Base-by-base conservation (phyloP, 1,140 invertebrate species). In the Drosophila persimilis region DNA sequence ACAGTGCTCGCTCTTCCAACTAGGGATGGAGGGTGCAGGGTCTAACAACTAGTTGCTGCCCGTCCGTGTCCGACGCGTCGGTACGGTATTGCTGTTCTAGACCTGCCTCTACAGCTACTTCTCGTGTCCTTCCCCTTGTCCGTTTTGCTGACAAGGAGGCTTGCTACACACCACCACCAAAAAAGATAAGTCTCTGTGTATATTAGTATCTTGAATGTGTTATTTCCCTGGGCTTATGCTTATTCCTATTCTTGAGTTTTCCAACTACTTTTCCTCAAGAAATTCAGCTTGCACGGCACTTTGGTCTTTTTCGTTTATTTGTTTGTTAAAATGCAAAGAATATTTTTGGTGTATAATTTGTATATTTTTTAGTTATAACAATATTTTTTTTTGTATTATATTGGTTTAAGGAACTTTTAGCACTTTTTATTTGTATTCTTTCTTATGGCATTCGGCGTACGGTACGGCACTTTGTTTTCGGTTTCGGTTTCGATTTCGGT, bases 351-450 rank as follows among this genome's bases (percentile, higher is more conserved):
- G 77, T 81, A 81, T 81, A 80, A 80, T 80, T 81, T 80, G 77
- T 77, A 77, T 65, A 44, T 51, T 77, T 76, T 80, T 63, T 66
- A 84, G 76, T 84, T 84, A 64, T 84, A 84, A 75, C 73, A 81
- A 80, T 80, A 67, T 48, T 58, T n/a, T 57, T 54, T 51, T 57
- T 54, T 51, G 17, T 50, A 57, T 64, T 24, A 54, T 61, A 67
- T 73, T 76, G 51, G 31, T 83, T 85, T 69, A 86, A 86, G 81
- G 81, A 81, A 86, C 81, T 86, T 86, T 62, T 86, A 80, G 80
- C 80, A 84, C 80, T 84, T 78, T 73, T 78, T 65, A 41, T 61
- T 48, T 67, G 60, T 13, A 39, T 60, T 51, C 2, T 24, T 29
- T 63, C 62, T 62, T 70, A 73, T 67, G 61, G 48, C 70, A 63